phyloP scores from a whole-genome alignment of 2,113 vertebrate species.

The Orientallactaga bullata region DNA sequence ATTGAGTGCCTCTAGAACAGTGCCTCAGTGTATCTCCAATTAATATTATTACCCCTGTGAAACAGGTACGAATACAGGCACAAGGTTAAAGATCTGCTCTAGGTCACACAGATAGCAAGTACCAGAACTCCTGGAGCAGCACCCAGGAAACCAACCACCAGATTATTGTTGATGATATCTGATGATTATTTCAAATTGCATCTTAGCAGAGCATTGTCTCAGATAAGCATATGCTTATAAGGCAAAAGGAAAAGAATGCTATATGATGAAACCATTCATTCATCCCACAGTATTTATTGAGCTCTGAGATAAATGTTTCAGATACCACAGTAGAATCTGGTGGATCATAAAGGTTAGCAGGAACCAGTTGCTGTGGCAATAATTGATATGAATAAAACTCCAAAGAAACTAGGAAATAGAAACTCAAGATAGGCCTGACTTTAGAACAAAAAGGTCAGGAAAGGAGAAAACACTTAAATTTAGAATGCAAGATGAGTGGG shows the following conservation, averaged over 20 bases:
- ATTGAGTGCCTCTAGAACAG: not conserved
- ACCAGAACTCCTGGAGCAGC: not conserved
- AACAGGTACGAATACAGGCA: not conserved
- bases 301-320: not conserved
- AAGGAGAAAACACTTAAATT: not conserved
- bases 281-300: not conserved
- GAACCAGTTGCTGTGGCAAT: not conserved
- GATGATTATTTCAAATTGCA: not conserved
- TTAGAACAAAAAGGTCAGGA: not conserved
- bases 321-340: not conserved
- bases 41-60: not conserved
- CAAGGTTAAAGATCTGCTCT: not conserved
- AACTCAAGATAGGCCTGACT: not conserved
- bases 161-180: not conserved
- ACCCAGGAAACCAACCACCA: no score
- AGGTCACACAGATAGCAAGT: not conserved
- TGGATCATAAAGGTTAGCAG: not conserved
- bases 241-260: not conserved
- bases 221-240: not conserved
- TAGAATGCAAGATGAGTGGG: not conserved
- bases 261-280: not conserved
- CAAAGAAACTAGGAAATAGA: not conserved
- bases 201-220: not conserved
- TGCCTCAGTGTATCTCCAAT: not conserved
- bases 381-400: not conserved